phyloP scores from a whole-genome alignment of 2,113 vertebrate genomes.

The Aplodontia rufa region DNA sequence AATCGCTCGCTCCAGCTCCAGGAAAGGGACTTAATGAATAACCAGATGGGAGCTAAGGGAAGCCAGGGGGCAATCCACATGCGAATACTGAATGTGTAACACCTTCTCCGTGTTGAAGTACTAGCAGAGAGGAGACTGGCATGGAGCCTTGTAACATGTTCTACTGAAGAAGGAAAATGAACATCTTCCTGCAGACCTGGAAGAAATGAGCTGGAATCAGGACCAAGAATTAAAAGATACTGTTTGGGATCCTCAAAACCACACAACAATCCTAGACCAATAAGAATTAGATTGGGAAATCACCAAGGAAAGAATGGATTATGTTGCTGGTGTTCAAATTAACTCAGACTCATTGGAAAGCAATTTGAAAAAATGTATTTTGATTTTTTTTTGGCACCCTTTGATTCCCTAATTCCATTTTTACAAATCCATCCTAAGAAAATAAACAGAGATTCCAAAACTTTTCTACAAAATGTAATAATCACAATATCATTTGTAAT shows the following conservation, averaged over 20 bases:
- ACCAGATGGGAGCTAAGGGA: not conserved
- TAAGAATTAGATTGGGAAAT: not conserved
- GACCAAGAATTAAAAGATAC: not conserved
- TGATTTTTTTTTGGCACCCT: not conserved
- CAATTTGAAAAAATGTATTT: conserved; percentile 21
- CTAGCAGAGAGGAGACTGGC: not conserved
- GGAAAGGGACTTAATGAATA: not conserved
- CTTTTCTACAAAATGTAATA: not conserved
- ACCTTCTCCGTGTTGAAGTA: not conserved
- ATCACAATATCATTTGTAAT: not conserved
- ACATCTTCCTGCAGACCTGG: not conserved
- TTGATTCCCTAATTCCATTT: not conserved
- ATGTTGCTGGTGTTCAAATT: not conserved
- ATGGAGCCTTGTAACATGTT: not conserved
- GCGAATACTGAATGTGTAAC: not conserved
- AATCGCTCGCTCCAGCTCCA: not conserved
- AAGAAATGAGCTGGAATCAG: not conserved
- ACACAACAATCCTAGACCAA: not conserved
- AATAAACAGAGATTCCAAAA: conserved; percentile 1
- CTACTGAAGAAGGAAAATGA: not conserved
- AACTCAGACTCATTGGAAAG: conserved; percentile 23
- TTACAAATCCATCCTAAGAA: not conserved
- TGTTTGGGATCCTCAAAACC: not conserved
- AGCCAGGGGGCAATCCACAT: not conserved
- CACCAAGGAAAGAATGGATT: not conserved